These are phyloP conservation scores for Gobius niger DNA, from an alignment of 2,113 vertebrate species.

Conservation along the genomic window DNA sequence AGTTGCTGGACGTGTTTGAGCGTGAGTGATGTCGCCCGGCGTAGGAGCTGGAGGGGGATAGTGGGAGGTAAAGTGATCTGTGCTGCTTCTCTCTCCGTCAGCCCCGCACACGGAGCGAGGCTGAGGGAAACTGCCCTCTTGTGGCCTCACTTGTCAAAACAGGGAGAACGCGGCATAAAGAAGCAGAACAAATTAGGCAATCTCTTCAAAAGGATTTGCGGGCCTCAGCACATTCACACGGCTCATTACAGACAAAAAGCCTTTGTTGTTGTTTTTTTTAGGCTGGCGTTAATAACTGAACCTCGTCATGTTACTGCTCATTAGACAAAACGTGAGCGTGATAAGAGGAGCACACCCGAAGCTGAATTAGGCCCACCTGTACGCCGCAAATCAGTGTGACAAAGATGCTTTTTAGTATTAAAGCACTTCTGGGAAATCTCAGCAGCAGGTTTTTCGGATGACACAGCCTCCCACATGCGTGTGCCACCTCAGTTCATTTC, in stretches of 20 bases:
- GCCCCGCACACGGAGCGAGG: conserved; percentile 25
- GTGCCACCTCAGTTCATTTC: conserved; percentile 66
- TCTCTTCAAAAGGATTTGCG: conserved; percentile 39
- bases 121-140: conserved; percentile 71
- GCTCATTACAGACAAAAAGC: conserved; percentile 41
- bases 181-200: conserved; percentile 19
- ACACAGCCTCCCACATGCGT: conserved; percentile 36
- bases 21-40: conserved; percentile 54
- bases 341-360: conserved; percentile 24
- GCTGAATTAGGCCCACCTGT: conserved; percentile 38
- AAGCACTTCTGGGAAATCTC: conserved; percentile 54
- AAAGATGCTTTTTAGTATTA: conserved; percentile 45
- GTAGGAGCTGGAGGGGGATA: conserved; percentile 49
- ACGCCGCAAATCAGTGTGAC: conserved; percentile 37
- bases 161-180: not conserved
- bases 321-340: conserved; percentile 6
- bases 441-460: conserved; percentile 5
- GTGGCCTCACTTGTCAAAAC: conserved; percentile 59
- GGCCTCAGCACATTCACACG: conserved; percentile 34
- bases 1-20: conserved; percentile 47
- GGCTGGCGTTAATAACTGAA: conserved; percentile 27
- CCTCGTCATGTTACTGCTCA: conserved; percentile 3
- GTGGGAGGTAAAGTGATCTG: conserved; percentile 51
- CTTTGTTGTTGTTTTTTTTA: conserved; percentile 51
- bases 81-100: conserved; percentile 20